A percentile compares a stretch with the other conserved stretches of the same genome.
phyloP scores from a whole-genome alignment of 2,888 invertebrate species.

The Hirtodrosophila duncani region DNA sequence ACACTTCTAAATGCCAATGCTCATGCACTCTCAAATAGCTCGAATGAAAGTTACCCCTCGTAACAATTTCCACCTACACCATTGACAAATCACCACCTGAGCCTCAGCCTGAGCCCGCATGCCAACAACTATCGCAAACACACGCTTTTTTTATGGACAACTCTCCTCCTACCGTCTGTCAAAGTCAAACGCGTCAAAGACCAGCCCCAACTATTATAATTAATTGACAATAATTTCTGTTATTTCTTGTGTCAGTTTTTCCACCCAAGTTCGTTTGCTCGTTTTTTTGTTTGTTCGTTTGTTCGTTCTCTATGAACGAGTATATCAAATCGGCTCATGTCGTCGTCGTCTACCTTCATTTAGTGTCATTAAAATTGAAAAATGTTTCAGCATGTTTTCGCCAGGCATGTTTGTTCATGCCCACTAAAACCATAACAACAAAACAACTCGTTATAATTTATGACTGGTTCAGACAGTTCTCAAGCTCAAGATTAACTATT shows the following conservation, averaged over 20 bases:
- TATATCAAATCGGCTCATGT: slow-evolving; percentile 22
- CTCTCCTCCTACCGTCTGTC: slow-evolving; percentile 72
- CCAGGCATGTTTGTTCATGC: slow-evolving; percentile 45
- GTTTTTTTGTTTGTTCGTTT: no score
- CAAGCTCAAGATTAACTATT: slow-evolving; percentile 24
- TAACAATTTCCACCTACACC: neutral
- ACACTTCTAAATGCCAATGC: neutral
- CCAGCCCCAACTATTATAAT: slow-evolving; percentile 62
- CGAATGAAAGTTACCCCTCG: no score
- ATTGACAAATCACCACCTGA: slow-evolving; percentile 25
- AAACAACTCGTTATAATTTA: slow-evolving; percentile 51
- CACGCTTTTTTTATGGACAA: slow-evolving; percentile 52
- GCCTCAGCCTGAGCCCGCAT: slow-evolving; percentile 15
- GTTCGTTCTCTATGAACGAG: neutral
- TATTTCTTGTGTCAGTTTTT: slow-evolving; percentile 55
- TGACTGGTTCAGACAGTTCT: slow-evolving; percentile 22
- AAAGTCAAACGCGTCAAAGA: slow-evolving; percentile 55
- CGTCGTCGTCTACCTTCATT: slow-evolving; percentile 45
- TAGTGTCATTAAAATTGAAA: slow-evolving; percentile 63
- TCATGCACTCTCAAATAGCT: no score
- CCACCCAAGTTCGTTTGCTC: slow-evolving; percentile 10
- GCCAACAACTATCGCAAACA: slow-evolving; percentile 34
- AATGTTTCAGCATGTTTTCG: slow-evolving; percentile 50
- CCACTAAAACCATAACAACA: slow-evolving; percentile 29
- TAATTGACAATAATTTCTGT: slow-evolving; percentile 72